A percentile compares a stretch with the other conserved stretches of the same genome.
Conservation (phyloP, 1,140 invertebrate genomes). For the Contarinia nasturtii region DNA sequence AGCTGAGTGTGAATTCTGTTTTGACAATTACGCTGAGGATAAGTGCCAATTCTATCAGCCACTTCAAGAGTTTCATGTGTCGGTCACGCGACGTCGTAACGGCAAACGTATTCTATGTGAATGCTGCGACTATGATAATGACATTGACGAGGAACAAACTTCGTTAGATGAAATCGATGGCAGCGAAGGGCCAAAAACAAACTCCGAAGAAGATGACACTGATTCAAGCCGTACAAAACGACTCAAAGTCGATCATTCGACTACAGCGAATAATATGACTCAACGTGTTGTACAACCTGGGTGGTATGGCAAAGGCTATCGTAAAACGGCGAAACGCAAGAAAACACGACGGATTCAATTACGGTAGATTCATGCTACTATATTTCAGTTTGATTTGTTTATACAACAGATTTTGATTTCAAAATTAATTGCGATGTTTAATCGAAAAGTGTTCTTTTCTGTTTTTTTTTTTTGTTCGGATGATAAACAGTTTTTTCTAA, state of each 20-base stretch:
- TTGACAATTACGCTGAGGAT: slow-evolving; percentile 28
- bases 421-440: too few species aligned
- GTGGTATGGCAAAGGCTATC: slow-evolving; percentile 37
- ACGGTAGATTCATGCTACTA: too few species aligned
- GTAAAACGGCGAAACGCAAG: slow-evolving; percentile 25
- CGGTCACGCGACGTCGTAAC: slow-evolving; percentile 21
- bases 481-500: too few species aligned
- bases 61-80: slow-evolving; percentile 9
- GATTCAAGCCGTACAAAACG: slow-evolving; percentile 9
- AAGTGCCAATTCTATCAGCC: slow-evolving; percentile 32
- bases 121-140: slow-evolving; percentile 32
- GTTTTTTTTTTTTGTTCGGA: too few species aligned
- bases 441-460: too few species aligned
- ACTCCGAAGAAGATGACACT: slow-evolving; percentile 18
- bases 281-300: slow-evolving; percentile 28
- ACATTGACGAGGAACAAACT: slow-evolving; percentile 20
- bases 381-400: too few species aligned
- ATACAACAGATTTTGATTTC: too few species aligned
- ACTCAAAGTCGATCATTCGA: slow-evolving; percentile 14
- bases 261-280: slow-evolving; percentile 5
- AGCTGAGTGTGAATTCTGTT: slow-evolving; percentile 30
- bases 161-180: slow-evolving; percentile 8
- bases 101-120: slow-evolving; percentile 30
- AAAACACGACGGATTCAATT: slow-evolving; percentile 1
- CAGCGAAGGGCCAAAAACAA: slow-evolving; percentile 17